These are phyloP conservation scores for Lepidurus arcticus DNA, from an alignment of 1,140 invertebrate genomes.

Conservation along the genomic window DNA sequence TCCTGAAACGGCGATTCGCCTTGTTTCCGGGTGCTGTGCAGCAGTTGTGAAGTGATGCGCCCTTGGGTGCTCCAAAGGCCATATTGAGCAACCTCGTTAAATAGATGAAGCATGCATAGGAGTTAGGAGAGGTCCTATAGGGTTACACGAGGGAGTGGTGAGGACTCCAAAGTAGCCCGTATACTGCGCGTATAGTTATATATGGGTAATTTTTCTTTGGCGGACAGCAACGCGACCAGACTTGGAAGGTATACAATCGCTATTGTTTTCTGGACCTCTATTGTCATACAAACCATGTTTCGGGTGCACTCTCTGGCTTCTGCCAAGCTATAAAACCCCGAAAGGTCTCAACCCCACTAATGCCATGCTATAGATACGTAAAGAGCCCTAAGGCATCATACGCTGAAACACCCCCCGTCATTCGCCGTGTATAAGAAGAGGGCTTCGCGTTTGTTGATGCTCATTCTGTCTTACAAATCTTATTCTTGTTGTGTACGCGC, in stretches of 20 bases:
- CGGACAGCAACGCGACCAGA: not conserved
- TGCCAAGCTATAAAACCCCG: not conserved
- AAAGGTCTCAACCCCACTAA: constrained; percentile 6
- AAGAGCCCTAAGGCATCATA: not conserved
- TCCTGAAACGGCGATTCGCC: too few species aligned
- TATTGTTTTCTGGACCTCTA: not conserved
- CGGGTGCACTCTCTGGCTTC: not conserved
- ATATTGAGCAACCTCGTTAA: too few species aligned
- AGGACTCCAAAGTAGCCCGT: too few species aligned
- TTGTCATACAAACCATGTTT: not conserved
- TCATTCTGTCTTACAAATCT: constrained; percentile 3
- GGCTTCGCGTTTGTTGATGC: not conserved
- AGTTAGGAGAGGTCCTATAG: too few species aligned
- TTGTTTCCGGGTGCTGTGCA: too few species aligned
- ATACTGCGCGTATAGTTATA: too few species aligned
- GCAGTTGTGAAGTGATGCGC: too few species aligned
- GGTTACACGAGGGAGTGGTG: too few species aligned
- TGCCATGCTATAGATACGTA: not conserved
- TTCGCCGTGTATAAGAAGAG: not conserved
- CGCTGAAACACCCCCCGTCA: constrained; percentile 5
- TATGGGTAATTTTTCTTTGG: too few species aligned
- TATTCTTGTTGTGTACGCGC: not conserved
- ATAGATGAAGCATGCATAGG: too few species aligned
- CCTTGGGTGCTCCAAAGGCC: too few species aligned
- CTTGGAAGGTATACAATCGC: not conserved